Base-by-base conservation (phyloP, 2,113 vertebrate genomes). In the Cinclus cinclus region DNA sequence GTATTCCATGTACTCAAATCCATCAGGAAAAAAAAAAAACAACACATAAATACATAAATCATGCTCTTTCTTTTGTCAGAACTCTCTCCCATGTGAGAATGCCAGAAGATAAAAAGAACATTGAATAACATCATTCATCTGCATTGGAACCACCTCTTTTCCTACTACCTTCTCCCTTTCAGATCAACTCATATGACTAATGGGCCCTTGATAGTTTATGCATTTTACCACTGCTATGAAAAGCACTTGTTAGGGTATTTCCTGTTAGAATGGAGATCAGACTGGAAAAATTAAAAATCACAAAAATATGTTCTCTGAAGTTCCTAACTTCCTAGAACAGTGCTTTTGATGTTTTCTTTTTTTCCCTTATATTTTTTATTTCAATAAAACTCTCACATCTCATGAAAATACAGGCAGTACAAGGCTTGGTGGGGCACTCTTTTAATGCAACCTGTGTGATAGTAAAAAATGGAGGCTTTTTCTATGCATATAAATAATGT, bases 341-440 rank as follows among this genome's bases (percentile, higher is more conserved):
- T 52, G 4, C 1, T 49, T 64, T 76, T 47, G 0, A 0, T 10
- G 46, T 62, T 41, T 15, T 13, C 0, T 24, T 12, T 19, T 19
- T 15, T 13, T 6, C 3, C 1, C 3, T 3, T 3, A 37, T 6
- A 7, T 59, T 53, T 46, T 85, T 60, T 25, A 5, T 78, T 69
- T 71, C 18, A 52, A 7, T 37, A n/a, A 53, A 49, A 35, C n/a
- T 75, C 4, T 68, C n/a, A 55, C 2, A 33, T 39, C 10, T 46
- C 3, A 2, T 33, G 35, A 76, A 91, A 88, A 65, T 49, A 35
- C 7, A 39, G 23, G 9, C 16, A 86, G 10, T 5, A 58, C 9
- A 75, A 44, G 41, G 12, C 5, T 67, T 77, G 18, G 15, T 78
- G n/a, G 10, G 14, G 4, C 10, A 39, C 41, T 62, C 31, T 65